Evolutionary conservation across 2,113 vertebrate species (phyloP).

Genomic region (Notarius quadriscutis): DNA sequence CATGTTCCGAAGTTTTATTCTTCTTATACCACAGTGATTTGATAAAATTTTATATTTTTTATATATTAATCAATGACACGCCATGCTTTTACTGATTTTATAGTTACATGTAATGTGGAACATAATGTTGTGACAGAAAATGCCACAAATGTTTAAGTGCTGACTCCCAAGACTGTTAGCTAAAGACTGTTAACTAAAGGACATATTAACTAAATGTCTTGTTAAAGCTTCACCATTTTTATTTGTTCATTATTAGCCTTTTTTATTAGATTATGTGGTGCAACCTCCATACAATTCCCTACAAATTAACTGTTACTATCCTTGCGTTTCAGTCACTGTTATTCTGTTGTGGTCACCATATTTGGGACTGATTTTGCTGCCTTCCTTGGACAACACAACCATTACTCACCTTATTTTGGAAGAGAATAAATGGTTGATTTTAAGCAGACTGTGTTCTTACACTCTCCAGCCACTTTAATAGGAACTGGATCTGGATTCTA

Average conservation of each 20-base stretch:
- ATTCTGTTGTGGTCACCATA: neutral
- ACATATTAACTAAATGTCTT: neutral
- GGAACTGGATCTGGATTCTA: too few relatives aligned
- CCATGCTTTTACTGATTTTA: neutral
- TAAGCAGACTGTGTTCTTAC: neutral
- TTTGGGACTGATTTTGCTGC: neutral
- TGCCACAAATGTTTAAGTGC: neutral
- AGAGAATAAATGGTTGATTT: neutral
- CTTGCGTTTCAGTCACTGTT: neutral
- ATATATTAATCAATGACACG: too few relatives aligned
- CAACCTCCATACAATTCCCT: neutral
- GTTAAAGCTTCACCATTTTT: neutral
- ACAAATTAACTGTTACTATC: neutral
- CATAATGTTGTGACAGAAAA: neutral
- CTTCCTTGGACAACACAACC: neutral
- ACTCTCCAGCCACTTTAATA: too few relatives aligned
- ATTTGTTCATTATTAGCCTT: neutral
- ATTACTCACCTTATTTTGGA: neutral
- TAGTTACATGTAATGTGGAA: neutral
- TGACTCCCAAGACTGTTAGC: neutral
- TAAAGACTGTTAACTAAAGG: too few relatives aligned
- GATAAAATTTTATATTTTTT: neutral
- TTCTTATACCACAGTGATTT: conserved; percentile 16
- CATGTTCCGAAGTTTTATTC: neutral
- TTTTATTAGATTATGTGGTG: neutral